phyloP scores from a whole-genome alignment of 2,797 vertebrate genomes.

The Nyctibius grandis region DNA sequence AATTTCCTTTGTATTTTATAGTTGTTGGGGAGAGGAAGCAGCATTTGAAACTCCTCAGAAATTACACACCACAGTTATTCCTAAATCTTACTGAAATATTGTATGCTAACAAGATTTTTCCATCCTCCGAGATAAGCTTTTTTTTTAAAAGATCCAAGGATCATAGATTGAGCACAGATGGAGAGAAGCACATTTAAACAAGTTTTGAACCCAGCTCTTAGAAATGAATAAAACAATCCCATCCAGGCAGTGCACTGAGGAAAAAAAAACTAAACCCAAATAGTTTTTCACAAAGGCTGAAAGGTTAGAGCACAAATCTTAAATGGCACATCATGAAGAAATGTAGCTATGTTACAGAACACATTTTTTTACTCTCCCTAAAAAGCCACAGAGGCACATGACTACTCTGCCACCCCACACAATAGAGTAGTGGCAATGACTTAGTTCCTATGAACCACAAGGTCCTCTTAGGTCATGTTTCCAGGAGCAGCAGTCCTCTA shows the following conservation, averaged over 20 bases:
- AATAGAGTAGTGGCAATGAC: background rate
- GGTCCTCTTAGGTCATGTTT: background rate
- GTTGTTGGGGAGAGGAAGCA: background rate
- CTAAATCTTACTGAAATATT: background rate
- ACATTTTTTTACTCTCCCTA: background rate
- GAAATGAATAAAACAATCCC: background rate
- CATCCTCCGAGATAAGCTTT: background rate
- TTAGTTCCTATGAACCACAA: background rate
- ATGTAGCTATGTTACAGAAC: background rate
- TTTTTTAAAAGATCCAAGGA: background rate
- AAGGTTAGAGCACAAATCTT: background rate
- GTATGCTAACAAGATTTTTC: background rate
- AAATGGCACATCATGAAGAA: background rate
- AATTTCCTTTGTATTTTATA: slow-evolving; percentile 13
- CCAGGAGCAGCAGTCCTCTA: background rate
- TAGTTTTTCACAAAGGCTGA: background rate
- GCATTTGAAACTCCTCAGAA: slow-evolving; percentile 3
- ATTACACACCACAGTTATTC: background rate
- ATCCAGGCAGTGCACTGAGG: background rate
- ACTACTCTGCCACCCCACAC: background rate
- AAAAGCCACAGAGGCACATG: background rate
- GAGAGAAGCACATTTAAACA: background rate
- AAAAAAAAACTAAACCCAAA: background rate
- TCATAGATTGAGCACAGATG: background rate
- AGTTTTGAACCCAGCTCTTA: background rate